These are phyloP conservation scores for Drosophila parvula DNA, from an alignment of 1,140 invertebrate genomes.

Conservation along the genomic window DNA sequence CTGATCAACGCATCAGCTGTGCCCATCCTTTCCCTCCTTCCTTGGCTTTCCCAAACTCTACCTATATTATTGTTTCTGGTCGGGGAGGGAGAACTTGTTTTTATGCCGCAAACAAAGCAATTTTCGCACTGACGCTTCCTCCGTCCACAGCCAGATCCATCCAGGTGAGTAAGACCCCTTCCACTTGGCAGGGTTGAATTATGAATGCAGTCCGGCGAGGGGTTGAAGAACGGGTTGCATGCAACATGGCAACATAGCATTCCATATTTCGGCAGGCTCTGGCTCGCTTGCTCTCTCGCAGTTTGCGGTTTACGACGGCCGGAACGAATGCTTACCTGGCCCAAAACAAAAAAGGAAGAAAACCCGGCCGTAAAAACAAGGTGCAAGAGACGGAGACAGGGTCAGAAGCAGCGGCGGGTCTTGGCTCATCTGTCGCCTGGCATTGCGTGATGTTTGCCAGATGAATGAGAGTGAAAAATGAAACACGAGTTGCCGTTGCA, in stretches of 20 bases:
- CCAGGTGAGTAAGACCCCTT: slow-evolving; percentile 27
- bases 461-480: slow-evolving; percentile 80
- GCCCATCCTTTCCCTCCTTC: background rate
- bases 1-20: slow-evolving; percentile 74
- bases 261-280: slow-evolving; percentile 42
- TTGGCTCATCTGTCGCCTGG: slow-evolving; percentile 55
- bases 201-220: slow-evolving; percentile 54
- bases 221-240: slow-evolving; percentile 54
- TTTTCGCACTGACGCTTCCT: slow-evolving; percentile 74
- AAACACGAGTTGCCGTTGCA: slow-evolving; percentile 72
- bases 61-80: background rate
- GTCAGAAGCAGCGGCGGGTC: slow-evolving; percentile 29
- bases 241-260: slow-evolving; percentile 33
- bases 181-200: slow-evolving; percentile 34
- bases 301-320: slow-evolving; percentile 47
- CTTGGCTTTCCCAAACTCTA: background rate
- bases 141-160: slow-evolving; percentile 3
- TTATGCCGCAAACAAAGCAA: slow-evolving; percentile 76
- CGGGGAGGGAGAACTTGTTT: slow-evolving; percentile 60
- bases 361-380: slow-evolving; percentile 10
- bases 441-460: slow-evolving; percentile 72
- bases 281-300: slow-evolving; percentile 20
- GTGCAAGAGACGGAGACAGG: slow-evolving; percentile 25
- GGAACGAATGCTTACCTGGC: slow-evolving; percentile 45
- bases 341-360: background rate